These are phyloP conservation scores for Lasiurus borealis DNA, from an alignment of 2,113 vertebrate genomes.

Conservation along the genomic window DNA sequence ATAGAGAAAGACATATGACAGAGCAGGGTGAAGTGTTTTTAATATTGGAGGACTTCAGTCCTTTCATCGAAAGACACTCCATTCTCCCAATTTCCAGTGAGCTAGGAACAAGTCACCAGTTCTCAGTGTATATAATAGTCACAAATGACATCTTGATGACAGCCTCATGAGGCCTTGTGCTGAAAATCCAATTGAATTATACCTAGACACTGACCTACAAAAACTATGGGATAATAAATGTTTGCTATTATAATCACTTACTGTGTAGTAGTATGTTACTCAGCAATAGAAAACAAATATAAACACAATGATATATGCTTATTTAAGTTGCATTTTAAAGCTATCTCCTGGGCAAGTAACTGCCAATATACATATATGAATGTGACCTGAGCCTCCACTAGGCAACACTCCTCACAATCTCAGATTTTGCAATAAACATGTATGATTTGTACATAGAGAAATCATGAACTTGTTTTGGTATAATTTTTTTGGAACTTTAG, in stretches of 20 bases:
- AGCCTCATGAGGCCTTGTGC: background rate
- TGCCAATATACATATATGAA: too few relatives aligned
- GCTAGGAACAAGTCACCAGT: background rate
- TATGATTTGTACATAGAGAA: background rate
- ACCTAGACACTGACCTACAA: background rate
- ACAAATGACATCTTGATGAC: too few relatives aligned
- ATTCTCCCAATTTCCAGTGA: background rate
- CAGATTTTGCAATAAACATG: background rate
- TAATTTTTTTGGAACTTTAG: background rate
- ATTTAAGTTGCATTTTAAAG: background rate
- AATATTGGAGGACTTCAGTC: background rate
- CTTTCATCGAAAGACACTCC: background rate
- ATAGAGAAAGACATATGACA: background rate
- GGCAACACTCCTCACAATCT: too few relatives aligned
- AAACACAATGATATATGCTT: background rate
- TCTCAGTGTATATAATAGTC: background rate
- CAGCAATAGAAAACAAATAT: background rate
- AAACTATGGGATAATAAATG: background rate
- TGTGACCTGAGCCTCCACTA: background rate
- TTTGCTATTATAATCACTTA: too few relatives aligned
- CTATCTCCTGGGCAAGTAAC: background rate
- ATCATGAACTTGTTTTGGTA: background rate
- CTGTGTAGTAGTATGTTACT: background rate
- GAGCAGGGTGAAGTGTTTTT: rapidly evolving
- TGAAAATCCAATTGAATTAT: background rate